phyloP scores from a whole-genome alignment of 2,113 vertebrate species.

The Laticauda colubrina region DNA sequence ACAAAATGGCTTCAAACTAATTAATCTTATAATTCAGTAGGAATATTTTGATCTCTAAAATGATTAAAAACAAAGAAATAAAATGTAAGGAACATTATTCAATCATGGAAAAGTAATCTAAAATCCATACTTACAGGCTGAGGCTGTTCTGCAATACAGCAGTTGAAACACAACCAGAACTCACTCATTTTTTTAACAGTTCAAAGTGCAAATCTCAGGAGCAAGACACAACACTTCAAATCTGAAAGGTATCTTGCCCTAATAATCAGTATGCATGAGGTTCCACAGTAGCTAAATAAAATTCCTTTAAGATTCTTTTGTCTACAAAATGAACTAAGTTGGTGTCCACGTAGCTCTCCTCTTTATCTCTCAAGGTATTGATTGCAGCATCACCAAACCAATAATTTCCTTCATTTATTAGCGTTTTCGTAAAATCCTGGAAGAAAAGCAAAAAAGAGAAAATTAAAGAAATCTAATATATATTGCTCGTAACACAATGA shows the following conservation, averaged over 20 bases:
- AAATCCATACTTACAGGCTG: conserved; percentile 81
- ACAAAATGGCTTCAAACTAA: background rate
- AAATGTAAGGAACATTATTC: background rate
- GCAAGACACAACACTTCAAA: conserved; percentile 48
- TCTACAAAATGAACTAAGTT: conserved; percentile 19
- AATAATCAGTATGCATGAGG: conserved; percentile 37
- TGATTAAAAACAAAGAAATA: background rate
- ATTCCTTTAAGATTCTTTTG: conserved; percentile 36
- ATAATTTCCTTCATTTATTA: conserved; percentile 51
- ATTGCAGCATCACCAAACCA: conserved; percentile 51
- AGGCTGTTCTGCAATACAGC: conserved; percentile 89
- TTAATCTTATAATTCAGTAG: background rate
- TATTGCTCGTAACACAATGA: background rate
- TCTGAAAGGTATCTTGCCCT: conserved; percentile 29
- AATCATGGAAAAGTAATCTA: background rate
- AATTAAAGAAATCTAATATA: background rate
- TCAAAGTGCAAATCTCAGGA: conserved; percentile 50
- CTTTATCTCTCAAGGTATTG: conserved; percentile 45
- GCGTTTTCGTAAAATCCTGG: conserved; percentile 53
- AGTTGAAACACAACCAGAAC: conserved; percentile 93
- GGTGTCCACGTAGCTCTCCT: conserved; percentile 21
- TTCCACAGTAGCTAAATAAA: conserved; percentile 22
- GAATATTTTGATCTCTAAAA: background rate
- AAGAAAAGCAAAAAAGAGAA: conserved; percentile 1
- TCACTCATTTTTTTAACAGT: conserved; percentile 82